Evolutionary conservation across 2,113 vertebrate genomes (phyloP).

Genomic region (Caloenas nicobarica): DNA sequence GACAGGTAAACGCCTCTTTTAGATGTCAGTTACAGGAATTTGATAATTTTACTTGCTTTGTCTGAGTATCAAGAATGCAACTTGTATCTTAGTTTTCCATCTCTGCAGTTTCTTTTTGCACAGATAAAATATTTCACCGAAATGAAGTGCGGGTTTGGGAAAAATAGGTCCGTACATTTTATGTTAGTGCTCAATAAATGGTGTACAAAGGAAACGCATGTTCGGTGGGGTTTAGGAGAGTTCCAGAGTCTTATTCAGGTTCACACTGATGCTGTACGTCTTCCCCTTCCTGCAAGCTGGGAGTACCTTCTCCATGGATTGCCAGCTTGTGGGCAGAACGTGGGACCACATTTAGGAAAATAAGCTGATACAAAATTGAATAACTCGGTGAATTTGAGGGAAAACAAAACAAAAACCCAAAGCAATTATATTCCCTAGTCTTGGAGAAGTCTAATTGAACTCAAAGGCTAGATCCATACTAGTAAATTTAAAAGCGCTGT

Average conservation of each 20-base stretch:
- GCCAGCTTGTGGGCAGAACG: background rate
- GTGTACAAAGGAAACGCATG: background rate
- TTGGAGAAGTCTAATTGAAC: background rate
- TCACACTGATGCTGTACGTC: background rate
- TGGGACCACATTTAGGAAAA: background rate
- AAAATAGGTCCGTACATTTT: background rate
- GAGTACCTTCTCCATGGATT: no score
- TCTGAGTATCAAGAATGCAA: background rate
- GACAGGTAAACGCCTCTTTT: background rate
- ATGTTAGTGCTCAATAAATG: background rate
- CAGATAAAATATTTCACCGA: background rate
- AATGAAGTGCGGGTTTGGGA: background rate
- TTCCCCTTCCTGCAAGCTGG: background rate
- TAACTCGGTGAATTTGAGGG: background rate
- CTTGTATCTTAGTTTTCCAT: background rate
- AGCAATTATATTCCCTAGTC: background rate
- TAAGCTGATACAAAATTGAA: background rate
- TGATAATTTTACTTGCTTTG: background rate
- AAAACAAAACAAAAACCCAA: background rate
- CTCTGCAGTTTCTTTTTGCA: background rate
- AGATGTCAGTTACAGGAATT: background rate
- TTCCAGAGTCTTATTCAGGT: background rate
- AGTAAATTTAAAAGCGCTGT: background rate
- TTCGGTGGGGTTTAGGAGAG: background rate
- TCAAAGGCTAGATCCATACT: background rate